phyloP scores from a whole-genome alignment of 2,113 vertebrate genomes.

The Prietella phreatophila region DNA sequence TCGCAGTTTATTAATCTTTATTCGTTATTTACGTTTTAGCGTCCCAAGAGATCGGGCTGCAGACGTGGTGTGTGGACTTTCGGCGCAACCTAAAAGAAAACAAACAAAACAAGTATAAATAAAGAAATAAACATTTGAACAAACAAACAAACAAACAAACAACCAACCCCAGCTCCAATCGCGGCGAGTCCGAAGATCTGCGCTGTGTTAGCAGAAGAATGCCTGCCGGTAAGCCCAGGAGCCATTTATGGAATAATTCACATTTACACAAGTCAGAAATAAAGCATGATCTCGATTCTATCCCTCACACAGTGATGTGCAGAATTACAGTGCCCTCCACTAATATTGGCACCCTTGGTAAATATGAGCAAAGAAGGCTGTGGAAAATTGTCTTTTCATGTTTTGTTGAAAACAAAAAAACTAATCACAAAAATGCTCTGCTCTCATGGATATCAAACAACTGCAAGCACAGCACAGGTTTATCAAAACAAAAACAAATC shows the following conservation, averaged over 20 bases:
- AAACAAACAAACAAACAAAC: not conserved
- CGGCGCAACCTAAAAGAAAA: not conserved
- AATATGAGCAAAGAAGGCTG: too few relatives aligned
- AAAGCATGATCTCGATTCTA: not conserved
- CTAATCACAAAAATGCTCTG: too few relatives aligned
- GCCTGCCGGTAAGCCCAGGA: slow-evolving; percentile 45
- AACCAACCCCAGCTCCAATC: not conserved
- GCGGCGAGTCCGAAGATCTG: slow-evolving; percentile 2
- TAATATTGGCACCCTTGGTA: too few relatives aligned
- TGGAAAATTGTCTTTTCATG: too few relatives aligned
- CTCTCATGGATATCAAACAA: too few relatives aligned
- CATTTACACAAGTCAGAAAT: not conserved
- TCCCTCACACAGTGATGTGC: not conserved
- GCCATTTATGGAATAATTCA: not conserved
- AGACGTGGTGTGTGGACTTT: not conserved
- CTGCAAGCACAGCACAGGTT: too few relatives aligned
- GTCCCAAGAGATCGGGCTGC: not conserved
- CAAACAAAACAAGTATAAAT: not conserved
- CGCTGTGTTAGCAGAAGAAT: slow-evolving; percentile 27
- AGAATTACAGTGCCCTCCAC: too few relatives aligned
- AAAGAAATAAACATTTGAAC: not conserved
- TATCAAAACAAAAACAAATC: too few relatives aligned
- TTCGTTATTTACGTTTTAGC: not conserved
- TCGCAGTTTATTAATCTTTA: not conserved
- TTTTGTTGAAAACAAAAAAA: too few relatives aligned